Conservation (phyloP, 2,888 invertebrate species). For the Xestia sexstrigata region DNA sequence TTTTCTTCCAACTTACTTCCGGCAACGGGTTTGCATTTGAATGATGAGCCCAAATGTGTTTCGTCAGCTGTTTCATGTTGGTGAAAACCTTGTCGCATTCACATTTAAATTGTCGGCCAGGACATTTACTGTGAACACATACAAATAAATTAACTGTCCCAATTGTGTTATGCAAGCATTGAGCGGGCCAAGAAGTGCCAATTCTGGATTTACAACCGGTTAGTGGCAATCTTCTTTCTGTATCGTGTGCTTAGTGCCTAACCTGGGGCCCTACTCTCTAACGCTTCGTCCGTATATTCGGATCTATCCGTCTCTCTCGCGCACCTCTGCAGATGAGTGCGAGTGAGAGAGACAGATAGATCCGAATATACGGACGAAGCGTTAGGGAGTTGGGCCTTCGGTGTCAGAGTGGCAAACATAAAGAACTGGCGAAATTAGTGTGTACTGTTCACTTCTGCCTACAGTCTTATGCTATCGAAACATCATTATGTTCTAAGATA, state of each 20-base stretch:
- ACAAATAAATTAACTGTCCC: background rate
- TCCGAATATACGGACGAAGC: too few relatives aligned
- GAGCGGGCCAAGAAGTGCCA: background rate
- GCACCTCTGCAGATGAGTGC: too few relatives aligned
- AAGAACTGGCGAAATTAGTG: background rate
- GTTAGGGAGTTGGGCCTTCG: too few relatives aligned
- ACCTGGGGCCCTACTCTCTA: too few relatives aligned
- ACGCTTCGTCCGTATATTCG: too few relatives aligned
- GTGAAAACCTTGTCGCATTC: conserved; percentile 75
- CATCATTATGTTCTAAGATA: background rate
- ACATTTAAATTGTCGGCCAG: conserved; percentile 71
- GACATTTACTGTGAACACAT: conserved; percentile 72
- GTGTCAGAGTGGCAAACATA: too few relatives aligned
- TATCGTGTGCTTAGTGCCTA: too few relatives aligned
- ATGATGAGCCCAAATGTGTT: conserved; percentile 72
- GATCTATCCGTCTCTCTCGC: too few relatives aligned
- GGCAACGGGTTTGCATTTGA: conserved; percentile 26
- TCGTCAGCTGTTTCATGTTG: conserved; percentile 70
- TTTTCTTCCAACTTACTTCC: conserved; percentile 36
- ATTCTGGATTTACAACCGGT: background rate
- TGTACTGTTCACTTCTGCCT: background rate
- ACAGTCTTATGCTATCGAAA: background rate
- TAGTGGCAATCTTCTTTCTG: background rate
- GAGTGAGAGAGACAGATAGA: too few relatives aligned
- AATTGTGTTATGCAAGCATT: background rate